A percentile compares a stretch with the other conserved stretches of the same genome.
These are phyloP conservation scores for Rhabdomys pumilio DNA, from an alignment of 2,797 vertebrate species.

Conservation along the genomic window DNA sequence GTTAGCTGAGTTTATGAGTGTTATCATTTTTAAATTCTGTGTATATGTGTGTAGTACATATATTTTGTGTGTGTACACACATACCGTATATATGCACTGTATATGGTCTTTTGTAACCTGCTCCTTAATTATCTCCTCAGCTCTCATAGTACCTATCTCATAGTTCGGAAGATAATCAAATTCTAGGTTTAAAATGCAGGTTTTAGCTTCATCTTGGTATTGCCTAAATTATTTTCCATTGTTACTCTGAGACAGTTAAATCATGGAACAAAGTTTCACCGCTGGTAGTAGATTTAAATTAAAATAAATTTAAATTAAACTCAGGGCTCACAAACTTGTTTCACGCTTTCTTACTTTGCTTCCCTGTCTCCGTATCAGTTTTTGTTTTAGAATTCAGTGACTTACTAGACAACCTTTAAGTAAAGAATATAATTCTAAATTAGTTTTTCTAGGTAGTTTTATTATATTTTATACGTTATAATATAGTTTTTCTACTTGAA, in stretches of 20 bases:
- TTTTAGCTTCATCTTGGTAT: slow-evolving; percentile 19
- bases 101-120: slow-evolving; percentile 6
- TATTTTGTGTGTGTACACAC: neutral
- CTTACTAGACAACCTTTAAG: slow-evolving; percentile 25
- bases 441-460: slow-evolving; percentile 40
- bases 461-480: neutral
- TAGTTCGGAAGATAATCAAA: neutral
- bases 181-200: slow-evolving; percentile 40
- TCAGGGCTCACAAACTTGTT: neutral
- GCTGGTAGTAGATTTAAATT: neutral
- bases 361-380: neutral
- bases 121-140: neutral
- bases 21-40: slow-evolving; percentile 8
- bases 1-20: slow-evolving; percentile 15
- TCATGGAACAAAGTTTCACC: slow-evolving; percentile 35
- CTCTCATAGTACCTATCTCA: neutral
- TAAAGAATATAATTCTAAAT: slow-evolving; percentile 58
- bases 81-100: neutral
- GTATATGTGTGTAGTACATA: neutral
- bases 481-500: slow-evolving; percentile 1
- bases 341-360: neutral
- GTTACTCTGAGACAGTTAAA: slow-evolving; percentile 52
- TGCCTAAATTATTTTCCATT: neutral
- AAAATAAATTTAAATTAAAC: neutral
- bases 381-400: slow-evolving; percentile 18